Evolutionary conservation across 2,888 invertebrate species (phyloP).

Genomic region (Caenorhabditis drosophilae): DNA sequence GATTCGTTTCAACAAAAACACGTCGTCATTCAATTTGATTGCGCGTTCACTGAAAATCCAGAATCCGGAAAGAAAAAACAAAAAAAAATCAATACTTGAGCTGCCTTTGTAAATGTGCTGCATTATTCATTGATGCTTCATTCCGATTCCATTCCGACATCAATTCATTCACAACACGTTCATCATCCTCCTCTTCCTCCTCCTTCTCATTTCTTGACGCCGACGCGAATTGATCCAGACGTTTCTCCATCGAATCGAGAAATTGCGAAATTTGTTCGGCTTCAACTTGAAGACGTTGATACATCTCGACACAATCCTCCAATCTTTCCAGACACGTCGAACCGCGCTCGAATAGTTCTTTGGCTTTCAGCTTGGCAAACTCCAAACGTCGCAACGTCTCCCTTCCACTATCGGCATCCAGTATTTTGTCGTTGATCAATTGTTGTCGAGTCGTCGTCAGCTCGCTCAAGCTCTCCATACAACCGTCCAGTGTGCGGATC

Average conservation of each 20-base stretch:
- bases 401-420: slow-evolving; percentile 41
- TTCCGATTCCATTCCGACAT: slow-evolving; percentile 53
- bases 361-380: slow-evolving; percentile 36
- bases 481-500: slow-evolving; percentile 28
- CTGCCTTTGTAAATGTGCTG: slow-evolving; percentile 41
- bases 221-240: slow-evolving; percentile 41
- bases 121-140: slow-evolving; percentile 42
- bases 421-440: slow-evolving; percentile 34
- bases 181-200: too few species aligned
- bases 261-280: slow-evolving; percentile 38
- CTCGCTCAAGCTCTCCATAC: slow-evolving; percentile 27
- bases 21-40: slow-evolving; percentile 31
- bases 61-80: not conserved
- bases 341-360: slow-evolving; percentile 46
- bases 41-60: slow-evolving; percentile 37
- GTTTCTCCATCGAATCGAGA: slow-evolving; percentile 41
- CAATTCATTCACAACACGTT: slow-evolving; percentile 35
- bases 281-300: slow-evolving; percentile 24
- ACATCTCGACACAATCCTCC: slow-evolving; percentile 55
- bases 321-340: slow-evolving; percentile 50
- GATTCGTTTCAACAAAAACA: slow-evolving; percentile 32
- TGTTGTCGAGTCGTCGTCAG: slow-evolving; percentile 25
- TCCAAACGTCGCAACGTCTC: slow-evolving; percentile 31
- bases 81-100: slow-evolving; percentile 21
- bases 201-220: slow-evolving; percentile 25